Percentiles rank a stretch among this genome's conserved stretches.
phyloP scores from a whole-genome alignment of 1,140 invertebrate genomes.

The Rhopalosiphum maidis region DNA sequence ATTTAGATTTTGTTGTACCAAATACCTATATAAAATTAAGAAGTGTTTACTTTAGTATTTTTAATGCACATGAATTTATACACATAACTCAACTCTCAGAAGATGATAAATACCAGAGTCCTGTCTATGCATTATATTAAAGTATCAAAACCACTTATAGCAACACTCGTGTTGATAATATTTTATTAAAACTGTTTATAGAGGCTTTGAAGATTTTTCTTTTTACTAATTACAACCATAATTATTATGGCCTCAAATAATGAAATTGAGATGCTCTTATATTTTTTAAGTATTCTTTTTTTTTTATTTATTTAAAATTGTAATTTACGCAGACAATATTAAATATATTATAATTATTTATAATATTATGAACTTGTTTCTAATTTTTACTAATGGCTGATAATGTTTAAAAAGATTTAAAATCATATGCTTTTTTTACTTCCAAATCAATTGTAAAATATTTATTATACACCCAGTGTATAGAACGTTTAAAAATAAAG shows the following conservation, averaged over 20 bases:
- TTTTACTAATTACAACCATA: background rate
- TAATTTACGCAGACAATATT: background rate
- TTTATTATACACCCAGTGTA: background rate
- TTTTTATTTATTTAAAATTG: background rate
- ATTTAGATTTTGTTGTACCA: background rate
- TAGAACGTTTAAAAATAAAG: background rate
- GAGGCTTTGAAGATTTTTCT: background rate
- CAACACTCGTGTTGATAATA: background rate
- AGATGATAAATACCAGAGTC: background rate
- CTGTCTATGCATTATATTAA: slow-evolving; percentile 6
- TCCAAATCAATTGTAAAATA: background rate
- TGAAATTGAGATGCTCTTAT: background rate
- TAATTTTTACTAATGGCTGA: background rate
- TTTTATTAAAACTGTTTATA: slow-evolving; percentile 4
- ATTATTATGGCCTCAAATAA: background rate
- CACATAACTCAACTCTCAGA: background rate
- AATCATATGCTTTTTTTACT: background rate
- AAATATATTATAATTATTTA: background rate
- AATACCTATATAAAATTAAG: background rate
- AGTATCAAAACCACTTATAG: background rate
- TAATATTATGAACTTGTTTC: background rate
- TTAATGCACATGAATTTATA: background rate
- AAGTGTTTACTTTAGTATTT: background rate
- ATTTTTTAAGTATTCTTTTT: background rate
- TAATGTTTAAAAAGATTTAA: background rate